Base-by-base conservation (phyloP, 2,888 invertebrate genomes). In the Platynereis dumerilii region DNA sequence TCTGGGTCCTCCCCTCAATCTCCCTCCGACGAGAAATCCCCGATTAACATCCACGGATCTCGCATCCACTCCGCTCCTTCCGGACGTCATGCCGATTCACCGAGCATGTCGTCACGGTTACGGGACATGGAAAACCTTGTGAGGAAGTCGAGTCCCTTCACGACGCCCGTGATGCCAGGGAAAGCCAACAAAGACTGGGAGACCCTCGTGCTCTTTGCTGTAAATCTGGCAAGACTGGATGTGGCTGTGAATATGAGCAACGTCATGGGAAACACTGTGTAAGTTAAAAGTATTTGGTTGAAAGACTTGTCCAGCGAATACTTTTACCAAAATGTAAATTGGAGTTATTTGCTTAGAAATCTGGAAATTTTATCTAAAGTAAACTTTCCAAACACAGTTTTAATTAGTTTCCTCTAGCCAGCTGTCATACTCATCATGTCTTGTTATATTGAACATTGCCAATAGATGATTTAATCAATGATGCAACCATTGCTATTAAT, bases 231-330 rank as follows among this genome's bases (percentile, higher is more conserved):
- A 55, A 91, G 93, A 76, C 88, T 99, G 60, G 96, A 97, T 84
- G 94, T 99, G 12, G 94, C 95, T 81, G 97, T 98, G 92, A 98
- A 98, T 85, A 99, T 99, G 96, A 96, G 97, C 52, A 98, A 98
- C 81, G 96, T 98, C 0, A 98, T 99, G 96, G 98, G 99, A 17
- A 96, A 96, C 81, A 96, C 97, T 66, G 90, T 89, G 90, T 92
- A 84, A 87, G 87, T 86, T n/a, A 42, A 10, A 42, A 42, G 12
- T 10, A 42, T n/a, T n/a, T n/a, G n/a, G n/a, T n/a, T n/a, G n/a
- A n/a, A n/a, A n/a, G n/a, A n/a, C n/a, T n/a, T n/a, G n/a, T n/a
- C n/a, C n/a, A n/a, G n/a, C n/a, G n/a, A n/a, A n/a, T n/a, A n/a
- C n/a, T n/a, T n/a, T n/a, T n/a, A n/a, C n/a, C n/a, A n/a, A n/a